phyloP scores from a whole-genome alignment of 2,113 vertebrate genomes.

The Atlantisia rogersi region DNA sequence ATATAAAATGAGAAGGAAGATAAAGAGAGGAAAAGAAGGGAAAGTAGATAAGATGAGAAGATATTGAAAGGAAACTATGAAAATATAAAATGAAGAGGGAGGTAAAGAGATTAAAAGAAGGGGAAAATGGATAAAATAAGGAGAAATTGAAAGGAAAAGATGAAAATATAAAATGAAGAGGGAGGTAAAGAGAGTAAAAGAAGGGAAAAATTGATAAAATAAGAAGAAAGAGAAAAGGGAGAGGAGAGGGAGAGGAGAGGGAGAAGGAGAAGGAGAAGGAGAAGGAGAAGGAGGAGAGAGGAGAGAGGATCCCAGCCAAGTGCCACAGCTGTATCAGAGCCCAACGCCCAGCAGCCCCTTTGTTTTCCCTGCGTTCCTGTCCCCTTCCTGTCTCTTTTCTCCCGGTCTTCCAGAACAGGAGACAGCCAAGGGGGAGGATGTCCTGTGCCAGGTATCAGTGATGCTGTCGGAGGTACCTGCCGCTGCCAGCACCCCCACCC shows the following conservation, averaged over 20 bases:
- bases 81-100: too few species aligned
- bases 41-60: too few species aligned
- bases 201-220: neutral
- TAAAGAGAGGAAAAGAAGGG: fast-evolving
- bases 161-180: fast-evolving
- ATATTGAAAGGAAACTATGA: too few species aligned
- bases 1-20: too few species aligned
- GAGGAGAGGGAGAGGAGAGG: neutral
- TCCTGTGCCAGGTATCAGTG: neutral
- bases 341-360: neutral
- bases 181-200: fast-evolving
- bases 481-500: fast-evolving
- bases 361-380: neutral
- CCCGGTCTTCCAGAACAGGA: fast-evolving
- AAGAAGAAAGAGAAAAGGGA: neutral
- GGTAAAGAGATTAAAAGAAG: too few species aligned
- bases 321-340: neutral
- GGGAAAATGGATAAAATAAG: too few species aligned
- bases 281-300: too few species aligned
- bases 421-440: too few species aligned
- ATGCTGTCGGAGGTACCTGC: fast-evolving
- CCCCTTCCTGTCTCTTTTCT: neutral
- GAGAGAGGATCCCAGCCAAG: fast-evolving
- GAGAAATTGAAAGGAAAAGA: fast-evolving
- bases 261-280: too few species aligned